These are phyloP conservation scores for Cnemophilus loriae DNA, from an alignment of 2,113 vertebrate genomes.

Conservation along the genomic window DNA sequence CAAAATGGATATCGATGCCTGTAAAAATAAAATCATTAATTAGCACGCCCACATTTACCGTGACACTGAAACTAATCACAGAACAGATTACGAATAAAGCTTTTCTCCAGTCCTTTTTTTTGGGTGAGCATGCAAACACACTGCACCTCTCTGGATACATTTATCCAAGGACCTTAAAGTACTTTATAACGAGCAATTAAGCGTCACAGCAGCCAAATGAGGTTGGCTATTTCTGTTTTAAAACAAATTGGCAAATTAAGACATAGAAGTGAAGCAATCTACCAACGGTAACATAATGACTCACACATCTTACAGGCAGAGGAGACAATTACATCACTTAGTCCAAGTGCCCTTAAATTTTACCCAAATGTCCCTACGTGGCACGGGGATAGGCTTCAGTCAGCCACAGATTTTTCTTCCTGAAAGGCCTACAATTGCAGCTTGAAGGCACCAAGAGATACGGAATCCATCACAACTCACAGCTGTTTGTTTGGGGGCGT, in stretches of 20 bases:
- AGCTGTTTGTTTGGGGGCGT: not conserved
- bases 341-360: not conserved
- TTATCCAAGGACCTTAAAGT: not conserved
- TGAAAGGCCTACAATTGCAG: not conserved
- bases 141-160: not conserved
- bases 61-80: not conserved
- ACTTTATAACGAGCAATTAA: not conserved
- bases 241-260: conserved; percentile 26
- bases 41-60: not conserved
- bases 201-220: not conserved
- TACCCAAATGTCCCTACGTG: not conserved
- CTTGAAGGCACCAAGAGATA: not conserved
- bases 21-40: not conserved
- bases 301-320: not conserved
- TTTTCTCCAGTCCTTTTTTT: not conserved
- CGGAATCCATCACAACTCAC: not conserved
- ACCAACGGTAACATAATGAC: not conserved
- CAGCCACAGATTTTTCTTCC: not conserved
- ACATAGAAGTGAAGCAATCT: not conserved
- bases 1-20: conserved; percentile 79
- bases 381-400: not conserved
- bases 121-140: not conserved
- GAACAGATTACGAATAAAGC: not conserved
- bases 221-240: not conserved
- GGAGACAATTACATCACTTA: not conserved